Conservation (phyloP, 2,888 invertebrate species). For the Cabera pusaria region DNA sequence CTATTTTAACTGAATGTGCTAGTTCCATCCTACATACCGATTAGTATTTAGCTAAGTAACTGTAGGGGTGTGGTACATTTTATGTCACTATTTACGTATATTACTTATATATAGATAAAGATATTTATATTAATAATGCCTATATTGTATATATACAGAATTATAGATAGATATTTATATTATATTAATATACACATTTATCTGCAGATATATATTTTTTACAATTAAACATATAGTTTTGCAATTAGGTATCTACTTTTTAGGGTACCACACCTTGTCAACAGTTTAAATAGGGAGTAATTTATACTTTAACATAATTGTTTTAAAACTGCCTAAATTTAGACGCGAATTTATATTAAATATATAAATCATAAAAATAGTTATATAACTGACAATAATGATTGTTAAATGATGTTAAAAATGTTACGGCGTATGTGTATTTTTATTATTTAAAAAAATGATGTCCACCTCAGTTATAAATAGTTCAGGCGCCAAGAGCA, state of each 20-base stretch:
- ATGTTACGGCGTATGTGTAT: constrained; percentile 75
- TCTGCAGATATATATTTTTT: too few species aligned
- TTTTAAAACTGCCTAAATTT: constrained; percentile 81
- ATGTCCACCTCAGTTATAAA: constrained; percentile 59
- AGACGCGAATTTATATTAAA: constrained; percentile 82
- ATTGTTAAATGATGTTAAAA: constrained; percentile 83
- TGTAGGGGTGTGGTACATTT: constrained; percentile 48
- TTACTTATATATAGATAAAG: constrained; percentile 37
- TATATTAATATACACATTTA: too few species aligned
- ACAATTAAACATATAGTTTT: too few species aligned
- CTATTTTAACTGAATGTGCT: constrained; percentile 69
- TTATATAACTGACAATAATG: constrained; percentile 84
- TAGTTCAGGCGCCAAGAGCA: constrained; percentile 65
- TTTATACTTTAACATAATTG: constrained; percentile 71
- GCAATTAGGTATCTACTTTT: too few species aligned
- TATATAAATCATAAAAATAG: constrained; percentile 77
- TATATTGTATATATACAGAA: too few species aligned
- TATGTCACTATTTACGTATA: too few species aligned
- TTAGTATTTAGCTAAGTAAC: constrained; percentile 46
- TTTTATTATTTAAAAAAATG: constrained; percentile 58
- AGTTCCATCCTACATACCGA: constrained; percentile 68
- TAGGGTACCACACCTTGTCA: constrained; percentile 48
- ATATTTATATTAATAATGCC: too few species aligned
- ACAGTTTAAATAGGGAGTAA: constrained; percentile 56
- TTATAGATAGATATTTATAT: too few species aligned